These are phyloP conservation scores for Scaptomyza cyrtandrae DNA, from an alignment of 2,888 invertebrate species.

Conservation along the genomic window DNA sequence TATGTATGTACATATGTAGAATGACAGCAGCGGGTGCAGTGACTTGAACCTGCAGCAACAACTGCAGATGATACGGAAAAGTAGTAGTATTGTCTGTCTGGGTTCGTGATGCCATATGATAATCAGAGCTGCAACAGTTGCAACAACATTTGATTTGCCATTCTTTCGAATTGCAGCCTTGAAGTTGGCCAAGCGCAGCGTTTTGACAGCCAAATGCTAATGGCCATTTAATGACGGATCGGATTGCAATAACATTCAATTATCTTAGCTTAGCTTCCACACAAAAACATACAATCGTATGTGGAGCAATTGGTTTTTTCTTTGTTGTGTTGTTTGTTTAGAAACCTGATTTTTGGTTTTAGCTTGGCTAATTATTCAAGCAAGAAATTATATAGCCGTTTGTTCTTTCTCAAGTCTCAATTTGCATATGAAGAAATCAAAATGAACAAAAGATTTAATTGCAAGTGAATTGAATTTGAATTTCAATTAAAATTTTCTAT, in stretches of 20 bases:
- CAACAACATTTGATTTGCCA: slow-evolving; percentile 47
- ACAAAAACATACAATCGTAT: background rate
- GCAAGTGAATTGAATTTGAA: background rate
- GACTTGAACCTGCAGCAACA: slow-evolving; percentile 47
- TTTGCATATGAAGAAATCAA: slow-evolving; percentile 19
- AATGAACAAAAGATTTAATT: background rate
- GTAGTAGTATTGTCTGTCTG: background rate
- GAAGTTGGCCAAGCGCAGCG: slow-evolving; percentile 57
- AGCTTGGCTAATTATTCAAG: slow-evolving; percentile 41
- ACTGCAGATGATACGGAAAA: slow-evolving; percentile 12
- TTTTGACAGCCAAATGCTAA: slow-evolving; percentile 33
- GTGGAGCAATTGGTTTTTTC: slow-evolving; percentile 29
- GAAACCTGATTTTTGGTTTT: slow-evolving; percentile 23
- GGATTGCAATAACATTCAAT: slow-evolving; percentile 33
- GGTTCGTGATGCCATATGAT: slow-evolving; percentile 55
- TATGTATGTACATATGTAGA: background rate
- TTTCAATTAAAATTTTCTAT: no score
- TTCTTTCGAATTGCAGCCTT: slow-evolving; percentile 54
- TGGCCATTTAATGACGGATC: slow-evolving; percentile 53
- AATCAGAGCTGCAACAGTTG: slow-evolving; percentile 28
- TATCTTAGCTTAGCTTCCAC: background rate
- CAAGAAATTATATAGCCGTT: slow-evolving; percentile 17
- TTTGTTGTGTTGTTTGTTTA: background rate
- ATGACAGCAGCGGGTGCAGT: slow-evolving; percentile 45
- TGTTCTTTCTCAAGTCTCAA: slow-evolving; percentile 9